Evolutionary conservation across 2,888 invertebrate species (phyloP).

Genomic region (Yponomeuta cagnagella): DNA sequence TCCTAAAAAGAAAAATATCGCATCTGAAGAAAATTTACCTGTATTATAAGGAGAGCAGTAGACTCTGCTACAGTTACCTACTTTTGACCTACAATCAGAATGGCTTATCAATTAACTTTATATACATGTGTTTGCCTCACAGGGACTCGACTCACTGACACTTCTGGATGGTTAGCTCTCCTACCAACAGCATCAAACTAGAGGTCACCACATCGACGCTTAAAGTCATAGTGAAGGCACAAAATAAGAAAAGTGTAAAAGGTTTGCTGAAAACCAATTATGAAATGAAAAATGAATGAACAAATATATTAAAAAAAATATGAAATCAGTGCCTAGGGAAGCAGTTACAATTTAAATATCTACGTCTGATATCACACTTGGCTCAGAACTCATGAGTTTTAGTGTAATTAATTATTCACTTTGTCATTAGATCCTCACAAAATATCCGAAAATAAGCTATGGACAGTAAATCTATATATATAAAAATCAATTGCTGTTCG

Average conservation of each 20-base stretch:
- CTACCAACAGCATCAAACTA: background rate
- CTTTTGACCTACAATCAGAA: constrained; percentile 7
- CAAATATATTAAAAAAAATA: too few species aligned
- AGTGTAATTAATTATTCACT: too few species aligned
- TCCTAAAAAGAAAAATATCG: too few species aligned
- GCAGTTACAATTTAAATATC: too few species aligned
- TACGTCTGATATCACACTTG: too few species aligned
- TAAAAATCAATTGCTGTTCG: too few species aligned
- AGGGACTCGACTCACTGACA: background rate
- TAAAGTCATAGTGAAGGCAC: background rate
- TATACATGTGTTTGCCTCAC: background rate
- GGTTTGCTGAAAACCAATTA: background rate
- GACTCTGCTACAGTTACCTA: background rate
- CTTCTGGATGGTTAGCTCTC: background rate
- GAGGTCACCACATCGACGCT: background rate
- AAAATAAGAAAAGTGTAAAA: background rate
- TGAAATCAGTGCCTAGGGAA: too few species aligned
- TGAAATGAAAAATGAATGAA: background rate
- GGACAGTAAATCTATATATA: too few species aligned
- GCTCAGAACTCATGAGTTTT: too few species aligned
- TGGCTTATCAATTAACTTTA: constrained; percentile 24
- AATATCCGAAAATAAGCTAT: too few species aligned
- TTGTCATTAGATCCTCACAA: too few species aligned
- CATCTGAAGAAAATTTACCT: too few species aligned
- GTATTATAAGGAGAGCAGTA: background rate